These are phyloP conservation scores for Aphaenogaster floridana DNA, from an alignment of 1,140 invertebrate species.

Conservation along the genomic window DNA sequence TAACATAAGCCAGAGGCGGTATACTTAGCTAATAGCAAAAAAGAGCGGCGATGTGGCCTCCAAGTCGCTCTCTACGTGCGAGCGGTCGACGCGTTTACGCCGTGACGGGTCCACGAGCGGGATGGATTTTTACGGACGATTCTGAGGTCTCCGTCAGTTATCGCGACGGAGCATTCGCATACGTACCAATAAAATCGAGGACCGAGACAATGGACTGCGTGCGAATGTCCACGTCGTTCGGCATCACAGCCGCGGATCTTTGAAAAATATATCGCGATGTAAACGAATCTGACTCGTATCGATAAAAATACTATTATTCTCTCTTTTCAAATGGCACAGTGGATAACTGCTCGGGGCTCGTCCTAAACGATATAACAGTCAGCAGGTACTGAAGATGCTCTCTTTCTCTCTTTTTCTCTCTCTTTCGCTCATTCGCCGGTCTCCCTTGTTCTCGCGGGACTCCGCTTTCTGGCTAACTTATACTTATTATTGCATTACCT, in stretches of 20 bases:
- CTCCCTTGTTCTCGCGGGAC: slow-evolving; percentile 30
- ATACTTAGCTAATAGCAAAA: slow-evolving; percentile 85
- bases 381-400: slow-evolving; percentile 65
- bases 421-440: slow-evolving; percentile 23
- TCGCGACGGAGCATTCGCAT: neutral
- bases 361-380: slow-evolving; percentile 74
- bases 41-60: slow-evolving; percentile 65
- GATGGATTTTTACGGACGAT: slow-evolving; percentile 46
- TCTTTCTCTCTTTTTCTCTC: slow-evolving; percentile 31
- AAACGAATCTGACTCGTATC: neutral
- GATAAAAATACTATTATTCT: neutral
- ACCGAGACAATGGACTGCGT: neutral
- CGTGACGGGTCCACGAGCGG: slow-evolving; percentile 9
- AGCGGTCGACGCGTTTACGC: slow-evolving; percentile 39
- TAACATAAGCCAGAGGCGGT: slow-evolving; percentile 84
- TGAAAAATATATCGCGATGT: neutral
- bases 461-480: slow-evolving; percentile 71
- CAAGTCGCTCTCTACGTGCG: slow-evolving; percentile 40
- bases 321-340: slow-evolving; percentile 21
- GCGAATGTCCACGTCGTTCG: neutral
- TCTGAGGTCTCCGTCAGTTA: neutral
- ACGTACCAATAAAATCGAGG: neutral
- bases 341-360: slow-evolving; percentile 34
- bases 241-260: neutral
- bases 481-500: slow-evolving; percentile 79